Evolutionary conservation across 2,888 invertebrate species (phyloP).

Genomic region (Lissocephala sabroskyi): DNA sequence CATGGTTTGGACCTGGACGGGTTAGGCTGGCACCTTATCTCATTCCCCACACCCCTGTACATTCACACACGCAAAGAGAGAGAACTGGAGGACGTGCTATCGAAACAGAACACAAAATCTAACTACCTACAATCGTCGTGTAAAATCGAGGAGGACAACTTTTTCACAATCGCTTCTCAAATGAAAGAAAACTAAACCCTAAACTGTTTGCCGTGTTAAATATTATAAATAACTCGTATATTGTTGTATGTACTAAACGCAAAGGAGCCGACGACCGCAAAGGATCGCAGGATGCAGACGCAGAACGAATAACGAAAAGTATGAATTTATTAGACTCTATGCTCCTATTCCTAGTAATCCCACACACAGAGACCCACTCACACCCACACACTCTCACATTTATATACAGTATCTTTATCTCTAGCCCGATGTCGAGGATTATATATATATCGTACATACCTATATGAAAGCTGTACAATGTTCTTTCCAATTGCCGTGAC

Average conservation of each 20-base stretch:
- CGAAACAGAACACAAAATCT: constrained; percentile 15
- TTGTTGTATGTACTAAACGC: constrained; percentile 7
- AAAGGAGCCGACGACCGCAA: constrained; percentile 15
- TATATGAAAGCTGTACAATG: not conserved
- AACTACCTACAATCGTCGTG: constrained; percentile 4
- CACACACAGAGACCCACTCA: not conserved
- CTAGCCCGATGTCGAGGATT: constrained; percentile 9
- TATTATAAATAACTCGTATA: constrained; percentile 9
- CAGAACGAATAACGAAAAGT: constrained; percentile 54
- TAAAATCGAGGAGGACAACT: constrained; percentile 18
- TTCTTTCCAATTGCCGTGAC: constrained; percentile 1
- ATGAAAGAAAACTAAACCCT: too few relatives aligned
- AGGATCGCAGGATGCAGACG: constrained; percentile 22
- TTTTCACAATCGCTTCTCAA: constrained; percentile 25
- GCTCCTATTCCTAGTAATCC: constrained; percentile 36
- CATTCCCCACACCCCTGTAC: too few relatives aligned
- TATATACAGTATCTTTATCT: too few relatives aligned
- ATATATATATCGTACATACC: constrained; percentile 17
- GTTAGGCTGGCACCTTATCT: constrained; percentile 17
- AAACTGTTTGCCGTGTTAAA: constrained; percentile 30
- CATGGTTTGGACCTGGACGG: constrained; percentile 50
- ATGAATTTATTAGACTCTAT: constrained; percentile 65
- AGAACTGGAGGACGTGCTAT: constrained; percentile 34
- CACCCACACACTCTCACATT: not conserved
- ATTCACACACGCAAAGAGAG: constrained; percentile 15